Evolutionary conservation across 2,113 vertebrate species (phyloP), one percentile per base, ranked within the genome.

Genomic region (Nycticorax nycticorax): DNA sequence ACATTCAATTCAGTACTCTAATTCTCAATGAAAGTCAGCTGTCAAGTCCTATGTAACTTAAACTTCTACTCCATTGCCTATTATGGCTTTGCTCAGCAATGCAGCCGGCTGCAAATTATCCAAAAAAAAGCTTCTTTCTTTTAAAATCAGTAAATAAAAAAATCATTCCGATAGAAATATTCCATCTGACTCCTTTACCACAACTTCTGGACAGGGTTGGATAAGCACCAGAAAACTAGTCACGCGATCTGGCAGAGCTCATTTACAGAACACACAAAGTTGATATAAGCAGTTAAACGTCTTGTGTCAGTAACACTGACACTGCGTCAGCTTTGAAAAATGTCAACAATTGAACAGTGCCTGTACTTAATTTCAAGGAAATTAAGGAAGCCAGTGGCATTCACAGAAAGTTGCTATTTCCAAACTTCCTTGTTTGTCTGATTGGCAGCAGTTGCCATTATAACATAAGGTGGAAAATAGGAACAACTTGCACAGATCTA

Each of bases 401-500:
- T 74, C 69, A 6, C 20, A 57, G 77, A 75, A 87, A 93, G 85
- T 72, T 79, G 52, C 86, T 50, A 24, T 88, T 95, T 81, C 89
- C 57, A 85, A 47, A 60, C 62, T 89, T 83, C 79, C 92, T 83
- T 95, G 77, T 91, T 96, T 95, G 81, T 53, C 94, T 85, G 95
- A 93, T 89, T 96, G 94, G 95, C 96, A 97, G 93, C 92, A 95
- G 74, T 69, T 96, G 68, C 91, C 69, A 68, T 95, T 93, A 47
- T 47, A 97, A 45, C 97, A 97, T 83, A 97, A 96, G 96, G 96
- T 96, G 77, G 93, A 81, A 97, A 97, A 96, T 0, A 96, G 89
- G 96, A 96, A 89, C 96, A 95, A 96, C 92, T 97, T 91, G 96
- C 94, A 97, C 93, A 96, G 96, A 96, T 97, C 74, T 63, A 59